Percentiles rank a stretch among this genome's conserved stretches.
phyloP scores from a whole-genome alignment of 2,113 vertebrate genomes.

The Synodontis membranacea region DNA sequence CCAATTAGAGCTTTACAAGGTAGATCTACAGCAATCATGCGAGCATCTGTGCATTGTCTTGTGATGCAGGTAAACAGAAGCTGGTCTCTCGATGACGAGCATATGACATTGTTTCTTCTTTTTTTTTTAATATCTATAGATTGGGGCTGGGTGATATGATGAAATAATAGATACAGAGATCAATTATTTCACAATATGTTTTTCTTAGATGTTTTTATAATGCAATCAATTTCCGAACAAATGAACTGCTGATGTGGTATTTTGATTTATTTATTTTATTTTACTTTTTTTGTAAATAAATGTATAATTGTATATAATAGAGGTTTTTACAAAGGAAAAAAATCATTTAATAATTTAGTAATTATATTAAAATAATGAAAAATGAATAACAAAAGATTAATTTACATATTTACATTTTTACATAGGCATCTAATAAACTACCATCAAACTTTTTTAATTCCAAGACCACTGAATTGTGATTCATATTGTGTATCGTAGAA shows the following conservation, averaged over 20 bases:
- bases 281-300: background rate
- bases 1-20: background rate
- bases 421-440: too few species aligned
- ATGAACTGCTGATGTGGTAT: background rate
- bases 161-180: background rate
- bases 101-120: background rate
- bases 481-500: too few species aligned
- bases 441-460: too few species aligned
- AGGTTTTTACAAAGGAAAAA: too few species aligned
- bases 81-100: background rate
- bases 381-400: too few species aligned
- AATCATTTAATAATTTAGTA: too few species aligned
- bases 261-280: background rate
- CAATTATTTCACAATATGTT: background rate
- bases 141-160: background rate
- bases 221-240: background rate
- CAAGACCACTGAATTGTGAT: too few species aligned
- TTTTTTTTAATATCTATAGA: background rate
- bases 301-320: too few species aligned
- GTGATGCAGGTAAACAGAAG: background rate
- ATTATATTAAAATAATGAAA: too few species aligned
- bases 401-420: too few species aligned
- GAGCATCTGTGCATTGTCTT: background rate
- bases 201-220: background rate
- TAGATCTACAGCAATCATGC: background rate